Base-by-base conservation (phyloP, 2,888 invertebrate species). In the Acanthococcus lagerstroemiae region DNA sequence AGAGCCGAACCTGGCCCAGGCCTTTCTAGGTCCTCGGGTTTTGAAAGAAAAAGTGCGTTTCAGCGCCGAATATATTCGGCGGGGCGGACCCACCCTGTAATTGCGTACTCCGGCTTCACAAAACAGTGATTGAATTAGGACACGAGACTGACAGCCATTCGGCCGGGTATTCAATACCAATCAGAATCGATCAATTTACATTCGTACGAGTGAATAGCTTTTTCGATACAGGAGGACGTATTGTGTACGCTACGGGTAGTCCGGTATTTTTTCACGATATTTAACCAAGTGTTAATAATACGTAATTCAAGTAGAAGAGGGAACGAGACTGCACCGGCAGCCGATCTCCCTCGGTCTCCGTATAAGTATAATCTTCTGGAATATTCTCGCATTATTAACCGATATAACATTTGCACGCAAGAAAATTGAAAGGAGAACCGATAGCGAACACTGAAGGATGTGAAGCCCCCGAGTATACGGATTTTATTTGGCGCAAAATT, bases 121-220 rank as follows among this genome's bases (percentile, higher is more conserved):
- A 9, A 22, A 9, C 22, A 9, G 48, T 15, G 52, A 52, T 52
- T 52, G 52, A 52, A 52, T 52, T 52, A 52, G 52, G 52, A 52
- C 52, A 52, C 52, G 22, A 24, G 21, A 52, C 19, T 52, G 52
- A 52, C 52, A 52, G 52, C 24, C 15, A 22, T 52, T 52, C 52
- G 22, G 37, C 37, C 37, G n/a, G 12, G 37, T 22, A 22, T 52
- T 52, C 52, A 22, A 52, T 52, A 52, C 52, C 52, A 52, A 52
- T 52, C 52, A 52, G 24, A 19, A 52, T 52, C 52, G 19, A 52
- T 52, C 52, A 22, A 52, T 52, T 52, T 52, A 52, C 52, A 52
- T 52, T 52, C 22, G 52, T 52, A 52, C 21, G 22, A 15, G 15
- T 52, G 9, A 52, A 52, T 52, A 52, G 37, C 12, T 15, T 15